Percentiles rank a stretch among this genome's conserved stretches.
These are phyloP conservation scores for Phoenicopterus ruber DNA, from an alignment of 2,113 vertebrate genomes.

Conservation along the genomic window DNA sequence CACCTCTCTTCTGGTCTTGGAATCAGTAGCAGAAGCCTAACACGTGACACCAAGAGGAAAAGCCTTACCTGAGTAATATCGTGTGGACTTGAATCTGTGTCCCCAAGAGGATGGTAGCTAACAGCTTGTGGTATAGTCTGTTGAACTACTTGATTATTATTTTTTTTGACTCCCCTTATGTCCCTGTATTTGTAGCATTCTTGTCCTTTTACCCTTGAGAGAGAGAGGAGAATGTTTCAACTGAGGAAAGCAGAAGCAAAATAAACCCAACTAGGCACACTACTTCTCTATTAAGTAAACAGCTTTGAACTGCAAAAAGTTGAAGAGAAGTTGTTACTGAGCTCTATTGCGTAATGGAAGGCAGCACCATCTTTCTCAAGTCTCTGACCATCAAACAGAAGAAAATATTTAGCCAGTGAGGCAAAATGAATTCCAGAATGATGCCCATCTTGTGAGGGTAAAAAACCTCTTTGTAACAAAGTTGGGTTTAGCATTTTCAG, in stretches of 20 bases:
- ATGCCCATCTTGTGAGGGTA: not conserved
- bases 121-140: constrained; percentile 2
- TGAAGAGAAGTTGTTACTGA: not conserved
- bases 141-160: constrained; percentile 9
- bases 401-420: not conserved
- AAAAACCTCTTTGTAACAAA: not conserved
- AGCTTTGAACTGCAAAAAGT: not conserved
- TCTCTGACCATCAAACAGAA: not conserved
- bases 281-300: not conserved
- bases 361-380: not conserved
- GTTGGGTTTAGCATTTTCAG: not conserved
- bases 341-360: not conserved
- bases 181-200: constrained; percentile 8
- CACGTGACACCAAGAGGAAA: not conserved
- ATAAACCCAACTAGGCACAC: not conserved
- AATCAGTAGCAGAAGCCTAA: not conserved
- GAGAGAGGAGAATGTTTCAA: not conserved
- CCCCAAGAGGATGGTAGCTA: constrained; percentile 25
- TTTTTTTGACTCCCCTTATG: not conserved
- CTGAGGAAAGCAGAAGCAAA: not conserved
- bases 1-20: not conserved
- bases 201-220: constrained; percentile 40
- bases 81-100: not conserved
- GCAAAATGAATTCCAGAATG: not conserved
- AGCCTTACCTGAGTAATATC: not conserved